Conservation (phyloP, 2,113 vertebrate species). For the Mustela nigripes region DNA sequence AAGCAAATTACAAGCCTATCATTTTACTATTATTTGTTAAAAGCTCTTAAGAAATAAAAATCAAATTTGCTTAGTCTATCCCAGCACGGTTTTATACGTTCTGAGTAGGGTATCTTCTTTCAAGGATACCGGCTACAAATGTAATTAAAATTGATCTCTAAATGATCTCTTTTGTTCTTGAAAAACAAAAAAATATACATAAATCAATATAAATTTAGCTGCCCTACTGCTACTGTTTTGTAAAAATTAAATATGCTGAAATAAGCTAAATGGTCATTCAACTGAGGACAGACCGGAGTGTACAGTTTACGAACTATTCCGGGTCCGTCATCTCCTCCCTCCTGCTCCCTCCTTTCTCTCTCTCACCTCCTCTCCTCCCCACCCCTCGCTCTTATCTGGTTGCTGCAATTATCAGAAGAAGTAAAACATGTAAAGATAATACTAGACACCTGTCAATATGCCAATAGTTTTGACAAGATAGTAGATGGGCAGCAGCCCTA, state of each 20-base stretch:
- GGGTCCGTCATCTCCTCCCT: no score
- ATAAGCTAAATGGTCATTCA: neutral
- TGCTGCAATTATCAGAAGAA: neutral
- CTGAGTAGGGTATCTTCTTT: neutral
- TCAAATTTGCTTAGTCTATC: neutral
- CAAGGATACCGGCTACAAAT: neutral
- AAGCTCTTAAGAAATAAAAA: neutral
- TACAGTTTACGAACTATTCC: neutral
- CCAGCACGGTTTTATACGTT: neutral
- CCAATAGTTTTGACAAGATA: neutral
- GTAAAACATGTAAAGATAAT: neutral
- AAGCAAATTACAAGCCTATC: neutral
- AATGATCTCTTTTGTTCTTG: neutral
- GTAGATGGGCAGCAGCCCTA: neutral
- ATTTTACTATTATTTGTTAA: constrained; percentile 28
- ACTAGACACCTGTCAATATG: neutral
- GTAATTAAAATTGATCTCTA: neutral
- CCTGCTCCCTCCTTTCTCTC: no score
- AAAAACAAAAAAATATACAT: neutral
- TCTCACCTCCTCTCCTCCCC: no score
- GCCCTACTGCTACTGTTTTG: neutral
- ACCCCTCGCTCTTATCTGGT: neutral
- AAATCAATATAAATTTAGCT: neutral
- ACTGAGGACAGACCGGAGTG: neutral
- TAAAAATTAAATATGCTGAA: neutral